Conservation (phyloP, 1,140 invertebrate genomes). For the Gonatopus flavifemur region DNA sequence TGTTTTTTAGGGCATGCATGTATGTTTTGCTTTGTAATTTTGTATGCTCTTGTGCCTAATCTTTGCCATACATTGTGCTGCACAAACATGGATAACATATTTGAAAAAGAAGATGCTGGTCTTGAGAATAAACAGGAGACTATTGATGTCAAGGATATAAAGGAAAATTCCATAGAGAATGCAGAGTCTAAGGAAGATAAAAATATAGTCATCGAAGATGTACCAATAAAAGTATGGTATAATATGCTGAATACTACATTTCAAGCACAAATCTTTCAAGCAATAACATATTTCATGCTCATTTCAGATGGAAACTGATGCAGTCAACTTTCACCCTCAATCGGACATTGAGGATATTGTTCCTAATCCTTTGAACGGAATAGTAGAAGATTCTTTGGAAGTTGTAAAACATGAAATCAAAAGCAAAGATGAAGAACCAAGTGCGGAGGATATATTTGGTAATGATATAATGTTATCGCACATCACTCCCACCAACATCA, state of each 20-base stretch:
- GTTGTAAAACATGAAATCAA: constrained; percentile 30
- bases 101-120: constrained; percentile 44
- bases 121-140: constrained; percentile 33
- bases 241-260: too few species aligned
- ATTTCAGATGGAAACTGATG: constrained; percentile 29
- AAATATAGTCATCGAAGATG: constrained; percentile 17
- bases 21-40: too few species aligned
- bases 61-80: neutral
- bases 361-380: constrained; percentile 1
- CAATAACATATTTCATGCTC: too few species aligned
- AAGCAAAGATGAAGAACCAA: constrained; percentile 22
- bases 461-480: constrained; percentile 48
- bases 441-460: constrained; percentile 43
- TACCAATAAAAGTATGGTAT: constrained; percentile 22
- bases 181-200: constrained; percentile 20
- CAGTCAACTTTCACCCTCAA: constrained; percentile 29
- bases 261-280: too few species aligned
- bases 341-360: constrained; percentile 30
- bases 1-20: too few species aligned
- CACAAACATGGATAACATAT: constrained; percentile 40
- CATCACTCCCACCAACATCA: constrained; percentile 23
- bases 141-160: constrained; percentile 20
- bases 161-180: constrained; percentile 16
- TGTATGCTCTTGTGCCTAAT: too few species aligned
- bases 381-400: constrained; percentile 19